Evolutionary conservation across 2,888 invertebrate species (phyloP).

Genomic region (Rhagonycha fulva): DNA sequence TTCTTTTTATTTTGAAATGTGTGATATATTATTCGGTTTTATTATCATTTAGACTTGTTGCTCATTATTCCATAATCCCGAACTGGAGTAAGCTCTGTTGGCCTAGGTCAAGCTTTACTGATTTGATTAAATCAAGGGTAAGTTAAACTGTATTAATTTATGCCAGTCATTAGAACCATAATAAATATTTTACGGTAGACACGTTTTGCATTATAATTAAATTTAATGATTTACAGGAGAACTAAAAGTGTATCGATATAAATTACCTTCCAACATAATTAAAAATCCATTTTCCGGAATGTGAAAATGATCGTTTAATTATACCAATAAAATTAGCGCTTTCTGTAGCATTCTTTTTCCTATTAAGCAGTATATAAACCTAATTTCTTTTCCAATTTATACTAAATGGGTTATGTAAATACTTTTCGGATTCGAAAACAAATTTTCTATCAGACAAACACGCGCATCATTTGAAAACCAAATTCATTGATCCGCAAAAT

Average conservation of each 20-base stretch:
- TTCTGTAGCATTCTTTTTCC: slow-evolving; percentile 5
- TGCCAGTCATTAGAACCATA: not conserved
- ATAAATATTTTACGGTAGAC: not conserved
- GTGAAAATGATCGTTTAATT: slow-evolving; percentile 3
- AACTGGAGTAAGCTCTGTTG: not conserved
- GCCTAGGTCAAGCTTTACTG: not conserved
- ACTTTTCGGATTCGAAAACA: not conserved
- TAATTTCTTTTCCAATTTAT: not conserved
- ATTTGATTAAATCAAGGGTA: not conserved
- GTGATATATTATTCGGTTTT: too few relatives aligned
- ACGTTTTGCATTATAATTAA: not conserved
- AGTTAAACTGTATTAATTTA: not conserved
- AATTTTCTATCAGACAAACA: not conserved
- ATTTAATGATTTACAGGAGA: not conserved
- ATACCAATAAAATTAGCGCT: slow-evolving; percentile 1
- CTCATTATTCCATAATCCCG: not conserved
- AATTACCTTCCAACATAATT: not conserved
- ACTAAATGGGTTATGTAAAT: not conserved
- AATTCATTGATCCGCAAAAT: not conserved
- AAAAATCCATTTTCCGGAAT: not conserved
- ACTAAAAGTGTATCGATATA: not conserved
- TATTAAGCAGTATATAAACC: slow-evolving; percentile 1
- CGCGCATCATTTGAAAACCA: not conserved
- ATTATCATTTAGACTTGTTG: too few relatives aligned
- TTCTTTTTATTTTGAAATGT: not conserved